A percentile compares a stretch with the other conserved stretches of the same genome.
These are phyloP conservation scores for Thyatira batis DNA, from an alignment of 2,888 invertebrate genomes.

Conservation along the genomic window DNA sequence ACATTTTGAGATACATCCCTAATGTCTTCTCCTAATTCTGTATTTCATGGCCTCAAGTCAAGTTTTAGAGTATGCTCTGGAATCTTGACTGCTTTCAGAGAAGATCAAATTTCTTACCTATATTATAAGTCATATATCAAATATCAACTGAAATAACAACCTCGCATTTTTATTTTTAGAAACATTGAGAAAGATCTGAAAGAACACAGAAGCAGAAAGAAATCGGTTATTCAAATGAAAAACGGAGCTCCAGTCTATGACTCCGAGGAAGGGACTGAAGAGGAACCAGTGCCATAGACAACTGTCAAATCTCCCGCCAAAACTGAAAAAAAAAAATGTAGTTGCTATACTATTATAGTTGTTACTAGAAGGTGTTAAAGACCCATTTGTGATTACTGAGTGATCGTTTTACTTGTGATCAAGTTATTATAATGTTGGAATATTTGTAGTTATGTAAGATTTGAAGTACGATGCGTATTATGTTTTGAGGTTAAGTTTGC, in stretches of 20 bases:
- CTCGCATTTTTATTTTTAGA: constrained; percentile 49
- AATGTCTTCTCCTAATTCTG: too few species aligned
- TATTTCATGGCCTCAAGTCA: too few species aligned
- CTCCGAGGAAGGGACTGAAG: constrained; percentile 85
- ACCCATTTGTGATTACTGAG: constrained; percentile 57
- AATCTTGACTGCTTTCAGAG: too few species aligned
- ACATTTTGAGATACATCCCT: too few species aligned
- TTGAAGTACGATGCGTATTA: constrained; percentile 31
- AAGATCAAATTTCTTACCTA: neutral
- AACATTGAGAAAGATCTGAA: constrained; percentile 76
- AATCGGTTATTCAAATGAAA: constrained; percentile 82
- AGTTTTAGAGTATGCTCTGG: too few species aligned
- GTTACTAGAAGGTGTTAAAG: constrained; percentile 16
- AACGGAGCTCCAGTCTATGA: constrained; percentile 80
- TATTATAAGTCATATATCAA: constrained; percentile 1
- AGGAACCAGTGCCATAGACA: constrained; percentile 84
- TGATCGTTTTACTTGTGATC: constrained; percentile 62
- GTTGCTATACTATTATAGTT: constrained; percentile 3
- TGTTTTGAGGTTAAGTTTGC: constrained; percentile 44
- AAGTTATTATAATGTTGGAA: constrained; percentile 25
- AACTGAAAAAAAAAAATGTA: constrained; percentile 6
- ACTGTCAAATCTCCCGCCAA: constrained; percentile 42
- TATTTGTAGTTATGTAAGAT: constrained; percentile 1
- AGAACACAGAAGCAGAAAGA: constrained; percentile 81
- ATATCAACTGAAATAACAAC: too few species aligned